Base-by-base conservation (phyloP, 2,113 vertebrate genomes). In the Numenius arquata region DNA sequence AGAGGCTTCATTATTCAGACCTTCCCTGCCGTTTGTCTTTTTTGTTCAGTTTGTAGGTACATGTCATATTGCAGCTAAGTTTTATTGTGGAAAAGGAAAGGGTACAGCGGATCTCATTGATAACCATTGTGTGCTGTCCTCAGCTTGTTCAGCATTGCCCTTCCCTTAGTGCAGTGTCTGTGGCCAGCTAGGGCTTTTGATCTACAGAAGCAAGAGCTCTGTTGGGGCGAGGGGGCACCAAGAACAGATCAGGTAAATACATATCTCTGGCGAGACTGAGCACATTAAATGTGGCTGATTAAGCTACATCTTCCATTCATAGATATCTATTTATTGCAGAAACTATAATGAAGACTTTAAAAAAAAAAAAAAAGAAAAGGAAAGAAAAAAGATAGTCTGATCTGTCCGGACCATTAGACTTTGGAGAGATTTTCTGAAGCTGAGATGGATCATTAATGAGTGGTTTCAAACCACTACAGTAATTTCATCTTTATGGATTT, bases 401-500 rank as follows among this genome's bases (percentile, higher is more conserved):
- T 73, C 52, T 92, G 50, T 73, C 70, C 92, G 47, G 70, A 86
- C 76, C 47, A 79, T 73, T 93, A 95, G 45, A 25, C 41, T 93
- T 89, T 2, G 10, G 81, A 96, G 92, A 88, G 27, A 65, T 93
- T 96, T 85, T 81, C 67, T 92, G 38, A 90, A 88, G 38, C 79
- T 71, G 19, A 68, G 63, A 19, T 5, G 2, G 52, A 66, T 96
- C 55, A 89, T 94, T 95, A 96, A 95, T 87, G 80, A 82, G 43
- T 41, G 85, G 36, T 94, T 94, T 82, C 77, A 85, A 77, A 70
- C 45, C 81, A 87, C 83, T 53, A 52, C 18, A 88, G 52, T 77
- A 94, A 96, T 97, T 89, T 81, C 43, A 78, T 92, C 43, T 45
- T 89, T 94, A 96, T 93, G 48, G 75, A 91, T 94, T 90, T 79